A percentile compares a stretch with the other conserved stretches of the same genome.
Evolutionary conservation across 2,888 invertebrate species (phyloP).

Genomic region (Hirtodrosophila alboralis): DNA sequence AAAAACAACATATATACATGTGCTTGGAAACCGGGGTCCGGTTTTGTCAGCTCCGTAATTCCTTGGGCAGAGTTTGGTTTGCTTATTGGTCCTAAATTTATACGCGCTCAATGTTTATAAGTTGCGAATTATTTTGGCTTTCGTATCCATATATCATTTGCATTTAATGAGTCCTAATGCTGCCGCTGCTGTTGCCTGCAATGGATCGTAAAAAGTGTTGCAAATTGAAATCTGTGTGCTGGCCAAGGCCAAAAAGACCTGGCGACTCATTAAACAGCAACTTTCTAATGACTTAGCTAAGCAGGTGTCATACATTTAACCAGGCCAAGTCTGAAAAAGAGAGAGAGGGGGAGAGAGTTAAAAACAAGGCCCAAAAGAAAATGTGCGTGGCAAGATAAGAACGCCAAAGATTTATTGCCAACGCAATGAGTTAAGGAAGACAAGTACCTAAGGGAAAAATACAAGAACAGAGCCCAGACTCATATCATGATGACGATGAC

Average conservation of each 20-base stretch:
- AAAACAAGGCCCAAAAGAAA: conserved; percentile 43
- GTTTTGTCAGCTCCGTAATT: conserved; percentile 8
- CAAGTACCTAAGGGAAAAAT: conserved; percentile 76
- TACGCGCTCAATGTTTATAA: conserved; percentile 38
- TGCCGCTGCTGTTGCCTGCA: conserved; percentile 12
- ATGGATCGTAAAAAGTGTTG: conserved; percentile 54
- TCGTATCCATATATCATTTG: conserved; percentile 58
- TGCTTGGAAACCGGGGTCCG: conserved; percentile 15
- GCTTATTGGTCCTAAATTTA: conserved; percentile 32
- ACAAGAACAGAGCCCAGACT: conserved; percentile 32
- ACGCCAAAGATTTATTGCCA: conserved; percentile 82
- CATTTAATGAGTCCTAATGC: conserved; percentile 62
- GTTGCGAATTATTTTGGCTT: conserved; percentile 65
- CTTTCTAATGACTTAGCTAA: conserved; percentile 52
- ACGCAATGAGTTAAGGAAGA: conserved; percentile 83
- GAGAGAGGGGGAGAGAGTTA: too few species aligned
- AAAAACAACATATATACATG: conserved; percentile 43
- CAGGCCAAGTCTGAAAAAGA: conserved; percentile 22
- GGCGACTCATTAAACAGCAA: conserved; percentile 50
- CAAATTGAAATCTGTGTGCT: conserved; percentile 56
- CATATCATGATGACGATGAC: conserved; percentile 61
- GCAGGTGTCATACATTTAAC: conserved; percentile 67
- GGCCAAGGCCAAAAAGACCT: conserved; percentile 3
- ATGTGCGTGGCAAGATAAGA: conserved; percentile 74
- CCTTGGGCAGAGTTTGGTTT: conserved; percentile 21